Base-by-base conservation (phyloP, 1,140 invertebrate species). In the Drosophila grimshawi region DNA sequence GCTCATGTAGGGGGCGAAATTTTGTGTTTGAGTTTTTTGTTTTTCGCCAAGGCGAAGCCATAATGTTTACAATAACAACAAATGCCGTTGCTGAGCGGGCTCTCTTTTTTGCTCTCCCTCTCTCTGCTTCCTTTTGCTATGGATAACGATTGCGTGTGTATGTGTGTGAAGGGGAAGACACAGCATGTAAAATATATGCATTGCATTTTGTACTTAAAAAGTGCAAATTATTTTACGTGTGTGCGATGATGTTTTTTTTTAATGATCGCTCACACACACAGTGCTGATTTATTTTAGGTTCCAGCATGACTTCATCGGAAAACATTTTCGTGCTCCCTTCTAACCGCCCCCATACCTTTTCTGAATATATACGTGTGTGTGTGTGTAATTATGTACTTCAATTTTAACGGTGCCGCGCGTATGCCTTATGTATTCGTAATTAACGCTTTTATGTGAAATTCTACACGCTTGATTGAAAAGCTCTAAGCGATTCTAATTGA, bases 251-350 rank as follows among this genome's bases (percentile, higher is more conserved):
- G 70, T 33, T 57, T 64, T 48, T 79, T 77, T 86, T 86, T 86
- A 78, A 81, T 81, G 81, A 86, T 86, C 81, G 63, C 46, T 53
- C 55, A 35, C 35, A 56, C 27, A 64, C 6, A 61, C 11, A 49
- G 7, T 53, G 75, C 55, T 69, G 78, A 81, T 86, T 86, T 86
- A 86, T 86, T 86, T 86, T 82, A 79, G 76, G 83, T 71, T 86
- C 72, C 67, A 79, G 82, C 64, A 86, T 86, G 82, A 86, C 82
- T 88, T 86, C 82, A 86, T 86, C 83, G 82, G 43, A 73, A 73
- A 63, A 77, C 63, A 73, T 73, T 77, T 76, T 55, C 48, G 68
- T 43, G 65, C 48, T 53, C 66, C 66, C 61, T 80, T 61, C 59
- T n/a, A 6, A 41, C 39, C 37, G 69, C 32, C 33, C 11, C 32